A percentile compares a stretch with the other conserved stretches of the same genome.
Evolutionary conservation across 2,888 invertebrate species (phyloP).

Genomic region (Euplagia quadripunctaria): DNA sequence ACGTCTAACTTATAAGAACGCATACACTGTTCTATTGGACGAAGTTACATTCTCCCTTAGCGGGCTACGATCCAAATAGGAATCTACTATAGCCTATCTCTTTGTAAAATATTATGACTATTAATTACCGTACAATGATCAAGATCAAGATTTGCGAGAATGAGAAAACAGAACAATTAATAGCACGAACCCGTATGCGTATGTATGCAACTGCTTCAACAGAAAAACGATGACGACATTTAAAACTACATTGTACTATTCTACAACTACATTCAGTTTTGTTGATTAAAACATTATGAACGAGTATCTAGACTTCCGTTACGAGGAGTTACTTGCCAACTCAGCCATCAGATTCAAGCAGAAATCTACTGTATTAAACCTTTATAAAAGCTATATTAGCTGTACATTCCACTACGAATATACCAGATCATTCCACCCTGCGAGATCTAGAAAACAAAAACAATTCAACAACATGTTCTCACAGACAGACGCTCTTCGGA

Average conservation of each 20-base stretch:
- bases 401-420: background rate
- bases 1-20: background rate
- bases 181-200: background rate
- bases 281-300: too few relatives aligned
- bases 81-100: too few relatives aligned
- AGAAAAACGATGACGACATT: background rate
- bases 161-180: background rate
- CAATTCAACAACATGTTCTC: constrained; percentile 22
- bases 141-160: background rate
- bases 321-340: background rate
- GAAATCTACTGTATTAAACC: background rate
- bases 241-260: background rate
- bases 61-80: too few relatives aligned
- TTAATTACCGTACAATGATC: too few relatives aligned
- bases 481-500: constrained; percentile 57
- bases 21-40: background rate
- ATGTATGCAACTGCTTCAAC: background rate
- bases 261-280: background rate
- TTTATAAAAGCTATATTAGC: background rate
- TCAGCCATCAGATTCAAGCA: background rate
- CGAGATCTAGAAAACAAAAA: constrained; percentile 8
- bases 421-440: background rate
- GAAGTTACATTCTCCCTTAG: too few relatives aligned
- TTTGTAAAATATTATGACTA: background rate
- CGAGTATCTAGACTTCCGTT: too few relatives aligned